Percentiles rank a stretch among this genome's conserved stretches.
These are phyloP conservation scores for Bolinopsis microptera DNA, from an alignment of 37 sponge, comb jelly and placozoan genomes.

Conservation along the genomic window DNA sequence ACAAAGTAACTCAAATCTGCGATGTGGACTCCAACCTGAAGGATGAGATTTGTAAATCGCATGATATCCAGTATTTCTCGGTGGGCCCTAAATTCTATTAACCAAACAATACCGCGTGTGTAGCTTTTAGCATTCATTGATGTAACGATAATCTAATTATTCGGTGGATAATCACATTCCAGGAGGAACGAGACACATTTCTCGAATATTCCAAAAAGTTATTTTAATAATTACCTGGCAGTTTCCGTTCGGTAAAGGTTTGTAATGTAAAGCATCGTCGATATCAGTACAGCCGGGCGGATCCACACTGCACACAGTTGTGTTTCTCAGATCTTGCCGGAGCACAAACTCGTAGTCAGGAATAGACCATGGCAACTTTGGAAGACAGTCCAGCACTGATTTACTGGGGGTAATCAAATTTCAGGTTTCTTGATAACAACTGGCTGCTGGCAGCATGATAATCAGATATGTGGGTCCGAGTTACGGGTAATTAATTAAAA, in stretches of 20 bases:
- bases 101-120: background rate
- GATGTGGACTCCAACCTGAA: slow-evolving; percentile 94
- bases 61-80: no score
- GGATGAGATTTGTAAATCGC: background rate
- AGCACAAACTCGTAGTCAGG: slow-evolving; percentile 72
- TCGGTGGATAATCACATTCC: slow-evolving; percentile 19
- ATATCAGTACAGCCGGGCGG: slow-evolving; percentile 99
- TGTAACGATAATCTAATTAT: no score
- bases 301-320: slow-evolving; percentile 92
- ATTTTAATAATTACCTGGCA: no score
- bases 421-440: background rate
- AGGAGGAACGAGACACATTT: no score
- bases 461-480: no score
- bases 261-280: slow-evolving; percentile 96
- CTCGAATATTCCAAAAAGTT: no score
- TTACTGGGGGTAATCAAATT: slow-evolving; percentile 44
- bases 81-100: no score
- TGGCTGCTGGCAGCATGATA: no score
- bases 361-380: slow-evolving; percentile 86
- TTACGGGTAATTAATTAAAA: no score
- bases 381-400: slow-evolving; percentile 82
- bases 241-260: slow-evolving; percentile 77
- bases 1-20: slow-evolving; percentile 97
- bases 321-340: slow-evolving; percentile 73
- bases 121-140: no score